Evolutionary conservation across 1,140 invertebrate species (phyloP), one percentile per base, ranked within the genome.

Genomic region (Sarcophaga peregrina): DNA sequence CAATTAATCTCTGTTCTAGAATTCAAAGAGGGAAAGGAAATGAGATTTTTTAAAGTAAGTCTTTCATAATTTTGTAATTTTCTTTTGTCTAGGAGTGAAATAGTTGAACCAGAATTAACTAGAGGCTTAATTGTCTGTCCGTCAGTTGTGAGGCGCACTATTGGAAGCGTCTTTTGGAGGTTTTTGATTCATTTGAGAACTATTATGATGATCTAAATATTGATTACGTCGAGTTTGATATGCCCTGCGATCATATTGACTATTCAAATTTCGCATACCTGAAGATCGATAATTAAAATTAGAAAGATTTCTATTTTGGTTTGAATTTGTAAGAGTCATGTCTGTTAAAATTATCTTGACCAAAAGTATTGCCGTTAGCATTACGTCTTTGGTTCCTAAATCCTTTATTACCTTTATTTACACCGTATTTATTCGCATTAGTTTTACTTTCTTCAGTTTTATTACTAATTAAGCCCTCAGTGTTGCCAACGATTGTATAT

Each of bases 291-390:
- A 5, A 58, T 11, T 11, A 11, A 8, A 15, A n/a, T 74, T 74
- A 45, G 25, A 74, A n/a, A 5, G 20, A 73, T 74, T 74, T 6
- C 5, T n/a, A 76, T 17, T 48, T 13, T 47, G 9, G n/a, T n/a
- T n/a, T 15, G 74, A 76, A 76, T 47, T 76, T 8, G n/a, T 76
- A n/a, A 5, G 74, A 47, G 73, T 82, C 58, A 48, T 76, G 58
- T 68, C 58, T 83, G 76, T 75, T 58, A 48, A 37, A 15, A 54
- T 5, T 74, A 76, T 75, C 52, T 11, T 81, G 25, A 82, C 54
- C 37, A 82, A 76, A 76, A 82, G 52, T 80, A 68, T 82, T 76
- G 58, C 58, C 47, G 50, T 75, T 74, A 62, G 46, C 73, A 52
- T 62, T 54, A 81, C 82, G 76, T 58, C 45, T 58, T 75, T 82